phyloP scores from a whole-genome alignment of 2,113 vertebrate species.

The Leuciscus idus region DNA sequence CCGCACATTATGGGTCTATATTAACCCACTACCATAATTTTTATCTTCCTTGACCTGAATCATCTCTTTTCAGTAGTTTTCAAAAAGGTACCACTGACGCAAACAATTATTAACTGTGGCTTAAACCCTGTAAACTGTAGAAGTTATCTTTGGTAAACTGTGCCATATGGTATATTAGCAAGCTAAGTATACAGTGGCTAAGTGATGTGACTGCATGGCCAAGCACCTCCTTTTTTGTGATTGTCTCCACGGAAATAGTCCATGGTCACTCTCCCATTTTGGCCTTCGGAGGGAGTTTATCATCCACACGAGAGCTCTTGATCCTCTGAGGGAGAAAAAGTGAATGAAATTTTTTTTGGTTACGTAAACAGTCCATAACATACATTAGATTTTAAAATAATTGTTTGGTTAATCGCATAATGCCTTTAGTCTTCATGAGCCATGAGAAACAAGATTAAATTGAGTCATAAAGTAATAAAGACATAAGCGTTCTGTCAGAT shows the following conservation, averaged over 20 bases:
- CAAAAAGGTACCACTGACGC: background rate
- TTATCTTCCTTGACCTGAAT: background rate
- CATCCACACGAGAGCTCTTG: background rate
- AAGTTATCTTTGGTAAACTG: constrained; percentile 19
- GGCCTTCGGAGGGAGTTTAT: background rate
- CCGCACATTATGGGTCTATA: background rate
- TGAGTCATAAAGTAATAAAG: background rate
- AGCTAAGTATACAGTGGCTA: constrained; percentile 21
- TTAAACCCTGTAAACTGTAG: background rate
- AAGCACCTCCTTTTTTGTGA: background rate
- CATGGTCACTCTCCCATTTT: constrained; percentile 27
- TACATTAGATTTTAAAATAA: background rate
- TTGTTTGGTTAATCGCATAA: background rate
- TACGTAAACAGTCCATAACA: background rate
- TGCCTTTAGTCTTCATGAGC: background rate
- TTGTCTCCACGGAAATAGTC: background rate
- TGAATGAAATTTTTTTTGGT: background rate
- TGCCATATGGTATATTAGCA: constrained; percentile 11
- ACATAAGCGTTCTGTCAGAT: background rate
- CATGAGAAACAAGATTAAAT: background rate
- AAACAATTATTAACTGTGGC: background rate
- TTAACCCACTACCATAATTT: background rate
- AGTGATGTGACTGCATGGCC: background rate
- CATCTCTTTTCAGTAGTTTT: background rate
- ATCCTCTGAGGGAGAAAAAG: background rate